Evolutionary conservation across 2,888 invertebrate genomes (phyloP).

Genomic region (Oxystoma pomonae): DNA sequence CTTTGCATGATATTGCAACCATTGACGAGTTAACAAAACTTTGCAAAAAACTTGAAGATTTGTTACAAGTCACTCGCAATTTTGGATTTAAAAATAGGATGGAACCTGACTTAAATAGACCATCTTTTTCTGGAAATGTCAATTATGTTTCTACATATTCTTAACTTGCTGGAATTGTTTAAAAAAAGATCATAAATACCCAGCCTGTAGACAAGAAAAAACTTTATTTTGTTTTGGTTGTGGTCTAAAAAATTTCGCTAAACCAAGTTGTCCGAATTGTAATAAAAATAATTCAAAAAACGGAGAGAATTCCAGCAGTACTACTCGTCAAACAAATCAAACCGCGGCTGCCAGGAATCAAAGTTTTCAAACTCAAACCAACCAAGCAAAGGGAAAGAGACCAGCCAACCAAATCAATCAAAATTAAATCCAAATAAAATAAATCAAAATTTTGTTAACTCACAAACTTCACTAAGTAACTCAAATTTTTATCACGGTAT

Average conservation of each 20-base stretch:
- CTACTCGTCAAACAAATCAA: neutral
- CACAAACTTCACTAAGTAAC: neutral
- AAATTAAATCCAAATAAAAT: neutral
- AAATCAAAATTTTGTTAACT: neutral
- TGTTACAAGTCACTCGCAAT: neutral
- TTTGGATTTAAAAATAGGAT: neutral
- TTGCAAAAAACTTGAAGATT: constrained; percentile 6
- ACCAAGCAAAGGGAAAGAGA: neutral
- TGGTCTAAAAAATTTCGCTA: constrained; percentile 3
- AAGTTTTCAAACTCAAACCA: neutral
- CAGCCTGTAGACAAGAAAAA: neutral
- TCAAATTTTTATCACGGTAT: no score
- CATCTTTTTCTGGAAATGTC: neutral
- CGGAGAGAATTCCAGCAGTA: neutral
- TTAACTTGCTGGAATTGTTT: neutral
- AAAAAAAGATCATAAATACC: neutral
- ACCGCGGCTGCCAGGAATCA: neutral
- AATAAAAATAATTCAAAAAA: constrained; percentile 4
- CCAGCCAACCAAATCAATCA: neutral
- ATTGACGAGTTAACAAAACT: neutral
- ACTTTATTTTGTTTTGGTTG: constrained; percentile 9
- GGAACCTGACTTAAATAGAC: neutral
- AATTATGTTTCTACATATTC: neutral
- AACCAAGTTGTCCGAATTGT: constrained; percentile 5
- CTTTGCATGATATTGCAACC: constrained; percentile 3